Evolutionary conservation across 2,797 vertebrate species (phyloP).

Genomic region (Halcyon smyrnensis): DNA sequence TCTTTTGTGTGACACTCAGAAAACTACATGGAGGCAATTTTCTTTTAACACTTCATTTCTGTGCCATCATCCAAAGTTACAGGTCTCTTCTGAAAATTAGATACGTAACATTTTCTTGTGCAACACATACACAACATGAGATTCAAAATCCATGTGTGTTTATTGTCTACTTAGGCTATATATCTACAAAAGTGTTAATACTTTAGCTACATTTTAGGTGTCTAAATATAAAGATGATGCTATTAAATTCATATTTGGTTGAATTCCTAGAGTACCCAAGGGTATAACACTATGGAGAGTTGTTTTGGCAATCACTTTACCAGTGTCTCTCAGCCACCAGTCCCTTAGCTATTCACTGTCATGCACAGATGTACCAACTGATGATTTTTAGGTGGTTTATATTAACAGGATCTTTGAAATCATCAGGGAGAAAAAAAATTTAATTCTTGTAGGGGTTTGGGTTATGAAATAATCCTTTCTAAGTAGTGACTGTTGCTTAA

Average conservation of each 20-base stretch:
- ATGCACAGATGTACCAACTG: not conserved
- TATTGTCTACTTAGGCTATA: not conserved
- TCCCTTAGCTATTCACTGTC: not conserved
- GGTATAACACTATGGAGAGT: not conserved
- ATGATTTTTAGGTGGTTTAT: not conserved
- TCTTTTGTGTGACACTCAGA: not conserved
- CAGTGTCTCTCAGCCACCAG: not conserved
- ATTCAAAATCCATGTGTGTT: not conserved
- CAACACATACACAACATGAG: not conserved
- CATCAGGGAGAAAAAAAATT: not conserved
- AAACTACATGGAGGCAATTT: not conserved
- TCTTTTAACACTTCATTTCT: not conserved
- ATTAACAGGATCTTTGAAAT: not conserved
- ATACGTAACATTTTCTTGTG: not conserved
- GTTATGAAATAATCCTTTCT: not conserved
- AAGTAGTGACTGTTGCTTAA: not conserved
- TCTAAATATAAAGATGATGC: not conserved
- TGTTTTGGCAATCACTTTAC: not conserved
- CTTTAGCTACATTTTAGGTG: not conserved
- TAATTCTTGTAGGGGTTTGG: rapidly evolving
- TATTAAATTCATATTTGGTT: not conserved
- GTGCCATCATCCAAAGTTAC: not conserved
- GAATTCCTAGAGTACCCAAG: not conserved
- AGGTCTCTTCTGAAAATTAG: not conserved
- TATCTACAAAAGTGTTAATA: not conserved